Conservation (phyloP, 2,888 invertebrate genomes). For the Girardia tigrina region DNA sequence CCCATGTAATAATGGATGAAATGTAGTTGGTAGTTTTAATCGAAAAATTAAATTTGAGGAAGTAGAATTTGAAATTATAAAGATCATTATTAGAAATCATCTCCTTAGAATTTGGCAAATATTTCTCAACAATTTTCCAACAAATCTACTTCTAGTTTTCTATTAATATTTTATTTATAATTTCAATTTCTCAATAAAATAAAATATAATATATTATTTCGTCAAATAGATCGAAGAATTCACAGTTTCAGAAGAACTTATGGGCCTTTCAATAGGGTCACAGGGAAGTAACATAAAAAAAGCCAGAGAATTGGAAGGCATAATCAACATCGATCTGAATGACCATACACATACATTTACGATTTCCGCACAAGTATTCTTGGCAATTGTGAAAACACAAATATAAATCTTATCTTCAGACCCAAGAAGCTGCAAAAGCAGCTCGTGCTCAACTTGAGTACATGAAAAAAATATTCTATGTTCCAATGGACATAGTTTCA, state of each 20-base stretch:
- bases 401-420: slow-evolving; percentile 51
- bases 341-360: slow-evolving; percentile 78
- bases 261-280: slow-evolving; percentile 95
- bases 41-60: too few relatives aligned
- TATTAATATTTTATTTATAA: too few relatives aligned
- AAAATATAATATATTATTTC: too few relatives aligned
- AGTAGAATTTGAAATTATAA: too few relatives aligned
- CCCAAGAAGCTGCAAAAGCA: slow-evolving; percentile 73
- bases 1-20: too few relatives aligned
- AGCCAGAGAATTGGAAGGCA: slow-evolving; percentile 78
- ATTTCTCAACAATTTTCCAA: too few relatives aligned
- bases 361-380: neutral
- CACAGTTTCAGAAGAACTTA: slow-evolving; percentile 80
- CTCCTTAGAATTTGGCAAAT: too few relatives aligned
- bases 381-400: neutral
- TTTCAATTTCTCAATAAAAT: too few relatives aligned
- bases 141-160: too few relatives aligned
- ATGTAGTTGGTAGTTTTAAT: too few relatives aligned
- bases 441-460: slow-evolving; percentile 89
- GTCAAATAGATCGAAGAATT: slow-evolving; percentile 64
- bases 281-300: slow-evolving; percentile 90
- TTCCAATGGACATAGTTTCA: slow-evolving; percentile 73
- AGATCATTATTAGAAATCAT: too few relatives aligned
- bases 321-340: slow-evolving; percentile 60
- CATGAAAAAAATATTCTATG: slow-evolving; percentile 83